phyloP scores from a whole-genome alignment of 2,888 invertebrate genomes.

The Lissocephala sabroskyi region DNA sequence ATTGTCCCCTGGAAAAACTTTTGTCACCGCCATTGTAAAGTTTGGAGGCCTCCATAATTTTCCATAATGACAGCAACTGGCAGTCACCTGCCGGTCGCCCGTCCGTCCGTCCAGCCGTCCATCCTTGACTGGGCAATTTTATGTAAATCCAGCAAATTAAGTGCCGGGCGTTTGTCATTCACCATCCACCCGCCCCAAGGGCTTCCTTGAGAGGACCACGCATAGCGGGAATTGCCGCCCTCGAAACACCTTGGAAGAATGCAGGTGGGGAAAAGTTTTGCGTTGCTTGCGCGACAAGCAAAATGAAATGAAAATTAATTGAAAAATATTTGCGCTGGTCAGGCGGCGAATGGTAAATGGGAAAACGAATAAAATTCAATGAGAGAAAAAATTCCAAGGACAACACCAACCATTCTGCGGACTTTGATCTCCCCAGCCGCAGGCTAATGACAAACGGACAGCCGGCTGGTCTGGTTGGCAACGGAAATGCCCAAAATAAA shows the following conservation, averaged over 20 bases:
- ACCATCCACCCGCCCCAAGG: too few species aligned
- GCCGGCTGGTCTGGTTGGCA: background rate
- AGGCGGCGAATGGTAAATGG: too few species aligned
- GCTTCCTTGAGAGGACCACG: too few species aligned
- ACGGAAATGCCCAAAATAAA: constrained; percentile 57
- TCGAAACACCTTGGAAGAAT: too few species aligned
- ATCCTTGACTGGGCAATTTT: constrained; percentile 25
- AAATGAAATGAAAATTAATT: too few species aligned
- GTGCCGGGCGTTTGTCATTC: constrained; percentile 41
- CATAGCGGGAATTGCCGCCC: too few species aligned
- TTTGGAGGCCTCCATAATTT: constrained; percentile 18
- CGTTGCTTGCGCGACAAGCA: too few species aligned
- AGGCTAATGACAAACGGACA: constrained; percentile 45
- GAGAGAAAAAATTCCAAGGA: too few species aligned
- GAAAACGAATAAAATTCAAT: too few species aligned
- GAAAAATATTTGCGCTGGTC: too few species aligned
- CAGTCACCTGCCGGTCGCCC: constrained; percentile 37
- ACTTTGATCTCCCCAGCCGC: too few species aligned
- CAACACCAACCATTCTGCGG: too few species aligned
- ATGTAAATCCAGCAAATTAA: constrained; percentile 61
- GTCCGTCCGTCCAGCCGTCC: constrained; percentile 4
- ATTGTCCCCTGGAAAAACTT: constrained; percentile 30
- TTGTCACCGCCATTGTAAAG: constrained; percentile 50
- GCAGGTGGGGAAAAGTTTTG: background rate
- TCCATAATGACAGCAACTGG: constrained; percentile 39